phyloP scores from a whole-genome alignment of 2,113 vertebrate genomes.

The Pollachius pollachius region DNA sequence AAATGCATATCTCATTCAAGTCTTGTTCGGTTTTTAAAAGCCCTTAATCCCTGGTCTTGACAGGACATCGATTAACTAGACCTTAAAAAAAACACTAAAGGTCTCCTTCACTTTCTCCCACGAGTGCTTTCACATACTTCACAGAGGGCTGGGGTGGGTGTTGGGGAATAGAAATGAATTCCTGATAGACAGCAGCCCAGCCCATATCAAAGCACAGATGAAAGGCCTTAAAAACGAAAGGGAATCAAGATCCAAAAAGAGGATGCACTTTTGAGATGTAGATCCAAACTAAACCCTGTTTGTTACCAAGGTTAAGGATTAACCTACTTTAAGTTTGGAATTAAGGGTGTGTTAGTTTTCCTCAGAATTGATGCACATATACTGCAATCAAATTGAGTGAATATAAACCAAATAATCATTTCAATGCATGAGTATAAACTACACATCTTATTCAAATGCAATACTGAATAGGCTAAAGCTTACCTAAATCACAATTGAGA shows the following conservation, averaged over 20 bases:
- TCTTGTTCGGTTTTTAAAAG: background rate
- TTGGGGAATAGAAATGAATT: slow-evolving; percentile 28
- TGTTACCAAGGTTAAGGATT: background rate
- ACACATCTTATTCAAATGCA: too few species aligned
- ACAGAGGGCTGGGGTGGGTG: slow-evolving; percentile 25
- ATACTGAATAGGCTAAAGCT: too few species aligned
- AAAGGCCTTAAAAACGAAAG: background rate
- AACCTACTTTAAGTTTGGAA: slow-evolving; percentile 25
- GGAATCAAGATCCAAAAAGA: background rate
- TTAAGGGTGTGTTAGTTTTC: too few species aligned
- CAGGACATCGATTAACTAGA: slow-evolving; percentile 32
- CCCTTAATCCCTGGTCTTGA: background rate
- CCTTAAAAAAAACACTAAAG: slow-evolving; percentile 23
- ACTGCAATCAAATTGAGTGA: too few species aligned
- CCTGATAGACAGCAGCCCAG: slow-evolving; percentile 44
- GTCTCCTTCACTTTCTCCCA: slow-evolving; percentile 16
- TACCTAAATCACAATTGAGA: background rate
- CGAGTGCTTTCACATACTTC: slow-evolving; percentile 21
- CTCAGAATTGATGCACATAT: too few species aligned
- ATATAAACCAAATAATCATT: too few species aligned
- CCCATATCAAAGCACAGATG: slow-evolving; percentile 9
- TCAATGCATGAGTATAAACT: too few species aligned
- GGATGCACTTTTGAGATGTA: background rate
- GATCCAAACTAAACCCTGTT: background rate
- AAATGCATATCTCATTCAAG: background rate